Percentiles rank a stretch among this genome's conserved stretches.
Conservation (phyloP, 2,113 vertebrate species). For the Dromiciops gliroides region DNA sequence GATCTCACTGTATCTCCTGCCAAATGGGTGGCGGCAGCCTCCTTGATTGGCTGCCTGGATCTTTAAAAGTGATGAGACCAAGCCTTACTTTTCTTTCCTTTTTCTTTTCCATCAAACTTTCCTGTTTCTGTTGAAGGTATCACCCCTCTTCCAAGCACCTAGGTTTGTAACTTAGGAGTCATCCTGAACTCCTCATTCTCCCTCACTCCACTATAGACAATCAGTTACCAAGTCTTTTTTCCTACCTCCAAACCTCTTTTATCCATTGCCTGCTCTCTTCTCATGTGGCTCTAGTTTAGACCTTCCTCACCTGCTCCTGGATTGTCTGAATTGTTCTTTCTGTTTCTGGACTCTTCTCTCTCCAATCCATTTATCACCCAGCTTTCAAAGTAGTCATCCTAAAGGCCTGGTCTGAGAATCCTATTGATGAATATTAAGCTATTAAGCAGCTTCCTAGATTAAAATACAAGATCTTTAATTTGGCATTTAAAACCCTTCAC, state of each 20-base stretch:
- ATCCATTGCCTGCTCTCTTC: neutral
- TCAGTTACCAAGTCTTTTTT: neutral
- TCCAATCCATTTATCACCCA: neutral
- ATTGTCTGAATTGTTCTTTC: neutral
- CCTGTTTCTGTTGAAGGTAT: neutral
- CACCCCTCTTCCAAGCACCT: neutral
- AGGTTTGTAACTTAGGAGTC: neutral
- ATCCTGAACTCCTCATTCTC: neutral
- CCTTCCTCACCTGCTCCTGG: neutral
- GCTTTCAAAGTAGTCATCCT: neutral
- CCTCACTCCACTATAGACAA: neutral
- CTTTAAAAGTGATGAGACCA: neutral
- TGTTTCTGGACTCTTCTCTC: neutral
- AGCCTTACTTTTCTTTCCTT: neutral
- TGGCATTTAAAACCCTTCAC: neutral
- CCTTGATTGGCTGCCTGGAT: neutral
- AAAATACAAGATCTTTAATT: neutral
- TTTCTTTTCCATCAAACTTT: neutral
- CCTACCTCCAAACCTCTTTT: neutral
- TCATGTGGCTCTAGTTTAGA: neutral
- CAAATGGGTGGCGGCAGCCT: neutral
- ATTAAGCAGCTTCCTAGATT: neutral
- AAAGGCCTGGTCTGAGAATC: neutral
- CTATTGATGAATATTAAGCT: neutral
- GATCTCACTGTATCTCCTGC: neutral